Evolutionary conservation across 2,113 vertebrate genomes (phyloP).

Genomic region (Elephantulus edwardii): DNA sequence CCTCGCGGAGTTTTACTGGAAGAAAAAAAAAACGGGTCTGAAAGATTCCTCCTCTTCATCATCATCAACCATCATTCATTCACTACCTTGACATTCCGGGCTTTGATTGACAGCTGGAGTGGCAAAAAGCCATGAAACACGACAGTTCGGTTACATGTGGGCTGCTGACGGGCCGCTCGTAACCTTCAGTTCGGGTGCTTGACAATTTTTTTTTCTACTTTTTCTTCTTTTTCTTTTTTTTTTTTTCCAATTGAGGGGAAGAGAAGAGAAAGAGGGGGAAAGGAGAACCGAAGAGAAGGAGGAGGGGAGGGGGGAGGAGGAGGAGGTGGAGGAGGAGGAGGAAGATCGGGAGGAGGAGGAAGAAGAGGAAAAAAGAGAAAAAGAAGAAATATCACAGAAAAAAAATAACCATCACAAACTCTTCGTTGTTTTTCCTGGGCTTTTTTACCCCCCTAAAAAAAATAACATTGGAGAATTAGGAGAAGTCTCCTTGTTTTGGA

Average conservation of each 20-base stretch:
- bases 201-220: constrained; percentile 85
- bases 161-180: constrained; percentile 99
- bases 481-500: constrained; percentile 93
- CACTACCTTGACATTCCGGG: constrained; percentile 99
- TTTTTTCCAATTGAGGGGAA: constrained; percentile 75
- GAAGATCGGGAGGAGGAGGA: constrained; percentile 83
- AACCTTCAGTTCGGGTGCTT: constrained; percentile 95
- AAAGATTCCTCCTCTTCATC: constrained; percentile 98
- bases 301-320: constrained; percentile 56
- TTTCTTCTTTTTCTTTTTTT: constrained; percentile 51
- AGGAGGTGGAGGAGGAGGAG: constrained; percentile 75
- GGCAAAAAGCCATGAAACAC: constrained; percentile 99
- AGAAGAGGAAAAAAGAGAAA: constrained; percentile 79
- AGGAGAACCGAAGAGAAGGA: constrained; percentile 64
- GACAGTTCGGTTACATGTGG: constrained; percentile 99
- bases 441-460: constrained; percentile 73
- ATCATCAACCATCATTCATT: constrained; percentile 99
- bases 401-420: constrained; percentile 88
- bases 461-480: constrained; percentile 91
- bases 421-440: constrained; percentile 83
- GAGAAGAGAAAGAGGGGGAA: constrained; percentile 73
- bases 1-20: constrained; percentile 92
- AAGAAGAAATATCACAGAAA: constrained; percentile 88
- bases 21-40: constrained; percentile 91
- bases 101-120: constrained; percentile 99